phyloP scores from a whole-genome alignment of 2,113 vertebrate genomes.

The Urocynchramus pylzowi region DNA sequence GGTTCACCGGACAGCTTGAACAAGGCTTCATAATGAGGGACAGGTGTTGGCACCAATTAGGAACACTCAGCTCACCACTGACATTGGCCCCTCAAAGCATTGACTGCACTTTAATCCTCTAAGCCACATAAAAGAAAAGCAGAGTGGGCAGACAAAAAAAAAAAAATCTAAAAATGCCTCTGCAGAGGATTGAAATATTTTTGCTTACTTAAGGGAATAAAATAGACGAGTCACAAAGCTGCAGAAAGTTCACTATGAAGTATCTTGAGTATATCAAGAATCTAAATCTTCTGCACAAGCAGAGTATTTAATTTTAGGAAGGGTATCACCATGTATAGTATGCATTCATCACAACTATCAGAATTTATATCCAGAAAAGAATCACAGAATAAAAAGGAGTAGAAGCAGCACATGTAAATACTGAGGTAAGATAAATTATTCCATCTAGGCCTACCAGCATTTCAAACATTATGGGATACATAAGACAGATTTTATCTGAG shows the following conservation, averaged over 20 bases:
- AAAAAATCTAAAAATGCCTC: not conserved
- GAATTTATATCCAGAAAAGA: not conserved
- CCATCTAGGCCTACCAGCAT: not conserved
- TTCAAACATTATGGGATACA: not conserved
- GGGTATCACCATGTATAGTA: not conserved
- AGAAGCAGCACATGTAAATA: not conserved
- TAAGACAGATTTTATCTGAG: not conserved
- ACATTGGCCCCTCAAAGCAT: constrained; percentile 53
- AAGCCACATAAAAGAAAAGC: constrained; percentile 46
- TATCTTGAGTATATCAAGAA: not conserved
- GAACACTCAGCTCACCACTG: constrained; percentile 29
- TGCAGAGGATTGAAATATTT: constrained; percentile 22
- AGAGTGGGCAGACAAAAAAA: not conserved
- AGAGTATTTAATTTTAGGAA: not conserved
- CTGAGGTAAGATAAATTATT: not conserved
- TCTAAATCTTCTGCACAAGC: not conserved
- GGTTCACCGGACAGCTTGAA: constrained; percentile 40
- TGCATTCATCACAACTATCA: not conserved
- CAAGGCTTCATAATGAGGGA: constrained; percentile 47
- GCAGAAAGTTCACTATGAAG: not conserved
- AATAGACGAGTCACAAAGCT: not conserved
- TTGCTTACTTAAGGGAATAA: constrained; percentile 1
- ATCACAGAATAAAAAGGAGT: not conserved
- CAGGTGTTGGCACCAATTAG: constrained; percentile 68
- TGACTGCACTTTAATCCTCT: constrained; percentile 66